Base-by-base conservation (phyloP, 1,140 invertebrate genomes). In the Musca vetustissima region DNA sequence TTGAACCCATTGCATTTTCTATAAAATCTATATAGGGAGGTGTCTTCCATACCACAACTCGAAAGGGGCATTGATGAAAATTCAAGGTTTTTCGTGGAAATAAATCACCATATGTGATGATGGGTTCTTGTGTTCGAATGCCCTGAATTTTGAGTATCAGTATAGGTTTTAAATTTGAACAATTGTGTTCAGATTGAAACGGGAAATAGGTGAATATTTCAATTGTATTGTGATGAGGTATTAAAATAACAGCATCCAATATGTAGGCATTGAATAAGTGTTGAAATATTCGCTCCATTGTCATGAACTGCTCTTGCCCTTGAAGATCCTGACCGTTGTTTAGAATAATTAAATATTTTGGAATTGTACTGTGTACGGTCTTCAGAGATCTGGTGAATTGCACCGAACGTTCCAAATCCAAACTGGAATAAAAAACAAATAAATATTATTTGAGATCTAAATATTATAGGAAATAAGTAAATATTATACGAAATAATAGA, bases 201-300 rank as follows among this genome's bases (percentile, higher is more conserved):
- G 57, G 57, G 2, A 36, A 19, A 19, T 61, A 61, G 0, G 57
- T 36, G 28, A 36, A 61, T 7, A 61, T 61, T 11, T 59, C 15
- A 4, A 59, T 15, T 24, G 15, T 17, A 19, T 19, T 1, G 2
- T 4, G n/a, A 9, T 11, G 4, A 6, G 2, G 15, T 11, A 36
- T 17, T 19, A 36, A 1, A 32, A 61, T 61, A 7, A 61, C 9
- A 4, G 19, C 25, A 61, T 61, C 28, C 9, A 61, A 9, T 11
- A 61, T 36, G 36, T 61, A 61, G 13, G 17, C 17, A 36, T 36
- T 19, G 9, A 36, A 61, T n/a, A 36, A 21, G 36, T 19, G 3
- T 36, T 61, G n/a, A 36, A 61, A 61, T 19, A 61, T 61, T 7
- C 21, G 8, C 11, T 61, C 28, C 57, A 61, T 61, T 61, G 19